phyloP scores from a whole-genome alignment of 2,113 vertebrate genomes.

The Ailurus styani region DNA sequence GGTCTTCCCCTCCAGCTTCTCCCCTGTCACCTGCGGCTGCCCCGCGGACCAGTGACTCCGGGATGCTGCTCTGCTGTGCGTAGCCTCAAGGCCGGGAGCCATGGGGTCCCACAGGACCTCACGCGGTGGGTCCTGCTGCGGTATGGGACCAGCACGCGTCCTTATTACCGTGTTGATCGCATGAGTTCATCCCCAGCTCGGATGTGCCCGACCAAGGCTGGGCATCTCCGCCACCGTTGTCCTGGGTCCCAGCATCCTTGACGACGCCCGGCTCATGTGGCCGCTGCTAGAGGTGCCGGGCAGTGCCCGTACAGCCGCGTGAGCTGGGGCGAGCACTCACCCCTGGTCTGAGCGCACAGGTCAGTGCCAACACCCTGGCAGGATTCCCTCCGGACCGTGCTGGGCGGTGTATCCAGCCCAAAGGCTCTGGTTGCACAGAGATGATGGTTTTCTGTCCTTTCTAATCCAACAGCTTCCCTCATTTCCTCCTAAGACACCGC shows the following conservation, averaged over 20 bases:
- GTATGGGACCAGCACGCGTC: not conserved
- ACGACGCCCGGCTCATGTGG: rapidly evolving
- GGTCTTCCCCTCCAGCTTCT: not conserved
- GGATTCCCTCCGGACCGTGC: rapidly evolving
- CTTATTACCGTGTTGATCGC: too few relatives aligned
- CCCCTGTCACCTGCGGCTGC: not conserved
- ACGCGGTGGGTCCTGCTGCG: rapidly evolving
- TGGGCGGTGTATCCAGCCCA: rapidly evolving
- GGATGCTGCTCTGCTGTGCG: rapidly evolving
- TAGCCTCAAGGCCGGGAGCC: not conserved
- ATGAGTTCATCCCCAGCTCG: not conserved
- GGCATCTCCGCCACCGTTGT: too few relatives aligned
- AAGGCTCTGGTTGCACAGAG: too few relatives aligned
- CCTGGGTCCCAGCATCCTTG: rapidly evolving
- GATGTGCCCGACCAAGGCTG: not conserved
- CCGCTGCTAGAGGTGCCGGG: rapidly evolving
- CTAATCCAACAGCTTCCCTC: not conserved
- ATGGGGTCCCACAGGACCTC: not conserved
- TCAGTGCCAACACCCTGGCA: rapidly evolving
- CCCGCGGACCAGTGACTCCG: rapidly evolving
- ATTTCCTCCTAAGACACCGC: not conserved
- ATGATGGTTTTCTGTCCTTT: not conserved
- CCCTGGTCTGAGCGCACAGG: not conserved
- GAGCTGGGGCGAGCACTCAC: not conserved
- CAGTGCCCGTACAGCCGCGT: rapidly evolving